Evolutionary conservation across 2,888 invertebrate species (phyloP), one percentile per base, ranked within the genome.

Genomic region (Nineta flava): DNA sequence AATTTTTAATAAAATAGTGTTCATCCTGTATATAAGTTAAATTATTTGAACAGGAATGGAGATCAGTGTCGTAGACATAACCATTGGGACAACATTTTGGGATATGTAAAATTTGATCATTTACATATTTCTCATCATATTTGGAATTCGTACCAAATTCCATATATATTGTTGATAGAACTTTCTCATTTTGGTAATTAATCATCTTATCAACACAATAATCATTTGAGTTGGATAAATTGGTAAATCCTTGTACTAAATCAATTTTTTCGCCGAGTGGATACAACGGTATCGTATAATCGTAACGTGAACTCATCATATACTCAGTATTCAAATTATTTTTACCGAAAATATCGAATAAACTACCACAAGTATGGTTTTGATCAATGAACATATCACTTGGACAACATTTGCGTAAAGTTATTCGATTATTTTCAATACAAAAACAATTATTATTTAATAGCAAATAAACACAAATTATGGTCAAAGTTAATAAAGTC

Each of bases 21-120:
- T 26, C 26, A 26, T 26, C 26, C 2, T 26, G 4, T 26, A 26
- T 26, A 26, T 7, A 26, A 6, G 26, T 26, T 3, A 26, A 26
- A 26, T 44, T 19, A 9, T 26, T 46, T 4, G 41, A 17, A n/a
- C 62, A 62, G 2, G 55, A 55, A 53, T 59, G 61, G 12, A 47
- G 47, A 6, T 47, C 46, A 2, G 51, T 47, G 47, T 61, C 53
- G 52, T 61, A 62, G 9, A 52, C 34, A 51, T 56, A 55, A 5
- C 57, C 53, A 1, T 57, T 46, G 2, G 62, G 62, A 51, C 62
- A 62, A 54, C 62, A 62, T 56, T 62, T 62, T 19, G 56, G 56
- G 46, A 60, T 59, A 38, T 52, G 47, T 35, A 53, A 51, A 15
- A 54, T 6, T 38, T 38, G n/a, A n/a, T n/a, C 15, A 15, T 38